phyloP scores from a whole-genome alignment of 1,140 invertebrate genomes.

The Bombyx mori region DNA sequence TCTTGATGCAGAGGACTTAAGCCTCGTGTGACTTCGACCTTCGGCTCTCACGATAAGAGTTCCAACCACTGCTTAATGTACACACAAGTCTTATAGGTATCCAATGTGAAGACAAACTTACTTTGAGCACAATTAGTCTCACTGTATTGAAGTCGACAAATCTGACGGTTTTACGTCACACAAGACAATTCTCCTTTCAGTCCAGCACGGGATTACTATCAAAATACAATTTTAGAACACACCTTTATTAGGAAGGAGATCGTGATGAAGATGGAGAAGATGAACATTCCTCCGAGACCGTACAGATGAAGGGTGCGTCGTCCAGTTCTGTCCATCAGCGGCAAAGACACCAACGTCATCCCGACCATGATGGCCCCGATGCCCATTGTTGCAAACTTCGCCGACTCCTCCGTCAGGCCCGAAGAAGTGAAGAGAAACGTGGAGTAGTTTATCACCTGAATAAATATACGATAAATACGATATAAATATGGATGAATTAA shows the following conservation, averaged over 20 bases:
- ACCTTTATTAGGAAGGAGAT: constrained; percentile 95
- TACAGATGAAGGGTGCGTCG: constrained; percentile 93
- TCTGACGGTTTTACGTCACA: too few species aligned
- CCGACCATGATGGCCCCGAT: constrained; percentile 97
- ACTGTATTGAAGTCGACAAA: too few species aligned
- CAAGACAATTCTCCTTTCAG: too few species aligned
- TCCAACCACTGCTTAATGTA: too few species aligned
- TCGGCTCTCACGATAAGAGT: too few species aligned
- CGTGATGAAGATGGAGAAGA: constrained; percentile 97
- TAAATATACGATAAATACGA: not conserved
- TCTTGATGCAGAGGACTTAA: too few species aligned
- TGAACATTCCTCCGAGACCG: constrained; percentile 96
- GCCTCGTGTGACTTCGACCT: too few species aligned
- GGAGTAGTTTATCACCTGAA: constrained; percentile 97
- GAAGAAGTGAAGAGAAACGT: constrained; percentile 91
- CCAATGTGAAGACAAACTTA: too few species aligned
- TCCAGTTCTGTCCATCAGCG: constrained; percentile 95
- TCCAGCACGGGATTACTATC: too few species aligned
- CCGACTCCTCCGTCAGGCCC: constrained; percentile 87
- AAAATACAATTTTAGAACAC: constrained; percentile 37
- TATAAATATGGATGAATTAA: too few species aligned
- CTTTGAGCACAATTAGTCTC: too few species aligned
- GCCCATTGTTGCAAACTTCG: constrained; percentile 95
- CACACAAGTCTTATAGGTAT: too few species aligned
- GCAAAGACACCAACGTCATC: constrained; percentile 96